These are phyloP conservation scores for Troides aeacus DNA, from an alignment of 2,888 invertebrate species.

Conservation along the genomic window DNA sequence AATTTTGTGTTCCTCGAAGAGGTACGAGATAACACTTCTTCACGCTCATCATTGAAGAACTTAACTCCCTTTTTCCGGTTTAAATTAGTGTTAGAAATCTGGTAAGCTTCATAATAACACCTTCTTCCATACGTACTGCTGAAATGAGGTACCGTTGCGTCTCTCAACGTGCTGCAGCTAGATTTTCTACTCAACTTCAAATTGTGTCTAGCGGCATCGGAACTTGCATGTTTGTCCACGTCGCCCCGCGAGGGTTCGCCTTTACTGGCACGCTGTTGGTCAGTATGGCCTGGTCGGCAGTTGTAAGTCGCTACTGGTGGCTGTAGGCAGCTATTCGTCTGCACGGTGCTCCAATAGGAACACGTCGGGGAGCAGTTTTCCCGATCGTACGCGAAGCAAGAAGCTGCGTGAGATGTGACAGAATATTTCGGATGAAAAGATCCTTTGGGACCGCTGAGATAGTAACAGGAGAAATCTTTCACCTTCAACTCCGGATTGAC, in stretches of 20 bases:
- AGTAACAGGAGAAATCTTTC: conserved; percentile 23
- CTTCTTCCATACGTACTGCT: neutral
- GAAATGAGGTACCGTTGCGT: neutral
- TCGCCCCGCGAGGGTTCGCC: too few species aligned
- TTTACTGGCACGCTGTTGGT: neutral
- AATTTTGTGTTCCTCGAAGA: neutral
- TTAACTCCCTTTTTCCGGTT: neutral
- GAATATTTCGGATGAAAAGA: conserved; percentile 8
- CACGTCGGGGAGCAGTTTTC: neutral
- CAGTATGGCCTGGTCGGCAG: neutral
- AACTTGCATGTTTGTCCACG: too few species aligned
- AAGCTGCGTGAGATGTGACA: conserved; percentile 14
- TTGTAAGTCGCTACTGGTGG: too few species aligned
- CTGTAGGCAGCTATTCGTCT: neutral
- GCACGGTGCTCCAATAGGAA: neutral
- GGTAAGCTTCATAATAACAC: neutral
- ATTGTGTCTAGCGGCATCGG: neutral
- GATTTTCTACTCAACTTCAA: neutral
- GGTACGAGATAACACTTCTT: neutral
- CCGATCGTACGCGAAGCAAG: neutral
- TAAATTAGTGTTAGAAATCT: neutral
- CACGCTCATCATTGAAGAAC: neutral
- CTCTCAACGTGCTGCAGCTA: neutral
- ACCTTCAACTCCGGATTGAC: neutral
- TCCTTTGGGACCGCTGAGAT: neutral